phyloP scores from a whole-genome alignment of 2,888 invertebrate genomes.

The Cerceris rybyensis region DNA sequence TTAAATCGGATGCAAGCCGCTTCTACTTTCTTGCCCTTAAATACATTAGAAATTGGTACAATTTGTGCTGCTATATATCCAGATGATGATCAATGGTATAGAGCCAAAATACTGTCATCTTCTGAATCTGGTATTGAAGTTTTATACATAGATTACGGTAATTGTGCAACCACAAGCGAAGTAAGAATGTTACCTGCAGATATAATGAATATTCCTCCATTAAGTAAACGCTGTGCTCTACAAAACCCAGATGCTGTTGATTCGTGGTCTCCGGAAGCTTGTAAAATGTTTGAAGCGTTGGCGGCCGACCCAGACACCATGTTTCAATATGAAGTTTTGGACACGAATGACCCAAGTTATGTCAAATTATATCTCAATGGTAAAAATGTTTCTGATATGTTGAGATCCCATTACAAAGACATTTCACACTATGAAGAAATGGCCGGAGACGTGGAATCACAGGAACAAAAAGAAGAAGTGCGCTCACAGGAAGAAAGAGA shows the following conservation, averaged over 20 bases:
- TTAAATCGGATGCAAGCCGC: slow-evolving; percentile 84
- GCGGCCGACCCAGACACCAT: slow-evolving; percentile 88
- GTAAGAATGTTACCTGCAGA: slow-evolving; percentile 85
- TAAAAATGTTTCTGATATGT: slow-evolving; percentile 85
- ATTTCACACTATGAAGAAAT: neutral
- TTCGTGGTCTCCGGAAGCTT: slow-evolving; percentile 87
- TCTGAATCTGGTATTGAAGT: slow-evolving; percentile 85
- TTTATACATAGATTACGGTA: slow-evolving; percentile 88
- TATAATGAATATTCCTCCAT: slow-evolving; percentile 84
- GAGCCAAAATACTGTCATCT: slow-evolving; percentile 85
- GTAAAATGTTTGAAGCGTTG: slow-evolving; percentile 86
- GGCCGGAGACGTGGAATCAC: no score
- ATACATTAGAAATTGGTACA: slow-evolving; percentile 82
- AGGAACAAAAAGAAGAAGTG: no score
- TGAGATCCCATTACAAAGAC: slow-evolving; percentile 76
- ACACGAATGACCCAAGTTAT: slow-evolving; percentile 86
- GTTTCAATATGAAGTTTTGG: slow-evolving; percentile 87
- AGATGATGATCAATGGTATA: slow-evolving; percentile 87
- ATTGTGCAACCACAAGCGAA: slow-evolving; percentile 84
- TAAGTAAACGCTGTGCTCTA: slow-evolving; percentile 86
- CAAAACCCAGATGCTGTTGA: slow-evolving; percentile 84
- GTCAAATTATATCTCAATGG: slow-evolving; percentile 86
- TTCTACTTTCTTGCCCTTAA: slow-evolving; percentile 83
- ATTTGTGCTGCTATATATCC: slow-evolving; percentile 87
- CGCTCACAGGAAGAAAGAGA: no score